These are phyloP conservation scores for Platanista minor DNA, from an alignment of 2,113 vertebrate species.

Conservation along the genomic window DNA sequence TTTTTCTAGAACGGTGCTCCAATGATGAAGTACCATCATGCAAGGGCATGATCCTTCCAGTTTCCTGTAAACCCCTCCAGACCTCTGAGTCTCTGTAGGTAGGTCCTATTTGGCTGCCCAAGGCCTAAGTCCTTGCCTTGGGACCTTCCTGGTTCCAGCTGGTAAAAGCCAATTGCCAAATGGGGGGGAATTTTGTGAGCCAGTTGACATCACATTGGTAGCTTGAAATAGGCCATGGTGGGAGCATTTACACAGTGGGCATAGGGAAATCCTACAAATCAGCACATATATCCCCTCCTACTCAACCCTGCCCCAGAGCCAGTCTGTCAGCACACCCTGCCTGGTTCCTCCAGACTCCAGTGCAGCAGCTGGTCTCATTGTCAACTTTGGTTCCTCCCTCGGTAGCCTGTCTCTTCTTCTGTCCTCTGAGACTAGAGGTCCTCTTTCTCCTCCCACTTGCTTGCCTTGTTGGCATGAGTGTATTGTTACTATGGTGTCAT, in stretches of 20 bases:
- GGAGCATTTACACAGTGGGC: background rate
- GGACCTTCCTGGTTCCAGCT: background rate
- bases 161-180: background rate
- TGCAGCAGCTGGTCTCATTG: background rate
- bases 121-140: background rate
- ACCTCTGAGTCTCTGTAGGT: background rate
- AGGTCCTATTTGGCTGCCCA: background rate
- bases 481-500: background rate
- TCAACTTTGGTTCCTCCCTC: background rate
- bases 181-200: background rate
- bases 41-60: background rate
- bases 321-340: background rate
- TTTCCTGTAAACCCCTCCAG: background rate
- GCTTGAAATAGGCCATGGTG: background rate
- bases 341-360: background rate
- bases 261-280: background rate
- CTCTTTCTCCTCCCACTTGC: background rate
- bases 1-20: background rate
- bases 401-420: background rate
- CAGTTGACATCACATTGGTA: background rate
- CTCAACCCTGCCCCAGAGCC: background rate
- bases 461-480: background rate
- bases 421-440: background rate
- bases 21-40: background rate
- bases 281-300: fast-evolving